phyloP scores from a whole-genome alignment of 2,113 vertebrate species.

The Pipra filicauda region DNA sequence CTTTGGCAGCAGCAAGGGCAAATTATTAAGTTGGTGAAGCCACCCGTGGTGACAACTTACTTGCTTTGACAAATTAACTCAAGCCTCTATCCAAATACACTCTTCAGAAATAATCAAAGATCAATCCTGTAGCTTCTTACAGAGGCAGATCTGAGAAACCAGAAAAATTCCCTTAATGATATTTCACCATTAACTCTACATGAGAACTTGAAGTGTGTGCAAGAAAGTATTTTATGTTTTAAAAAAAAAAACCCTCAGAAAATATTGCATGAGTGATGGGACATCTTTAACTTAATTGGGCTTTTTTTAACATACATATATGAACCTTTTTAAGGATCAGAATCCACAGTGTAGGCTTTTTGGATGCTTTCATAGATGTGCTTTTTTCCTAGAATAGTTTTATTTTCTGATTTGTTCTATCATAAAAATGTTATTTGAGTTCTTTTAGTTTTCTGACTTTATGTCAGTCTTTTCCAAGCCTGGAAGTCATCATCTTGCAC shows the following conservation, averaged over 20 bases:
- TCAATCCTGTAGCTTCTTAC: background rate
- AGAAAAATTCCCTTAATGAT: background rate
- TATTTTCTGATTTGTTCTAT: background rate
- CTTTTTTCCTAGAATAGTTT: background rate
- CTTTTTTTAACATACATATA: background rate
- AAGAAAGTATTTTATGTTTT: background rate
- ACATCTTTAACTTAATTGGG: background rate
- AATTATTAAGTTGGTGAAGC: background rate
- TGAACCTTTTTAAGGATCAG: background rate
- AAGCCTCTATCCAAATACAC: background rate
- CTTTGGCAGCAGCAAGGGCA: background rate
- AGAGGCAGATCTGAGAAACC: background rate
- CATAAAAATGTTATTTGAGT: background rate
- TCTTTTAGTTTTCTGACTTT: background rate
- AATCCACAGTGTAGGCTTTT: background rate
- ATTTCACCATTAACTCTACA: background rate
- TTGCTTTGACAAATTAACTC: background rate
- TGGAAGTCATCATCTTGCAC: background rate
- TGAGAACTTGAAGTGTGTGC: background rate
- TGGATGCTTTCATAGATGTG: background rate
- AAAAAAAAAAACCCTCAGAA: background rate
- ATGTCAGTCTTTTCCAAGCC: background rate
- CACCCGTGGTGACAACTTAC: background rate
- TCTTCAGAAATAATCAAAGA: background rate
- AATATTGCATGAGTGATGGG: background rate